Base-by-base conservation (phyloP, 1,140 invertebrate genomes). In the Manduca sexta region DNA sequence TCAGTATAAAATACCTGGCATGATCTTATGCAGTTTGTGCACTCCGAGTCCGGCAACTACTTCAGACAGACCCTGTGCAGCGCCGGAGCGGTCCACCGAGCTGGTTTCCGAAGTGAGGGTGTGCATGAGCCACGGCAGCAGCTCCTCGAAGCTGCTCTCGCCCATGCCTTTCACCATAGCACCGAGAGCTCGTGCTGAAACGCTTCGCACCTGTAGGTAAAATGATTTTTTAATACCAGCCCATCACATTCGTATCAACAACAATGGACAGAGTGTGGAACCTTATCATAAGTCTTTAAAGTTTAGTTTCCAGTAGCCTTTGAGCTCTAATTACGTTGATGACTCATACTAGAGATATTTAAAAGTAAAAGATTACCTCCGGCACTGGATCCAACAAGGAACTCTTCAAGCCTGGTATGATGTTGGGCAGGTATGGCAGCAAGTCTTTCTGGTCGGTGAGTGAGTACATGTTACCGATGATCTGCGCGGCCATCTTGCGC, bases 391-490 rank as follows among this genome's bases (percentile, higher is more conserved):
- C 98, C 2, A 99, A 86, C 31, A 99, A 87, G 39, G 97, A 99
- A 31, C 93, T 95, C 80, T 99, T 99, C 29, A 99, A 76, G 0
- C 98, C 98, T 3, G 98, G 98, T 46, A 99, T 97, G 54, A 99
- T 97, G 38, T 93, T 97, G 1, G 96, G 95, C 56, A 99, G 87
- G 82, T 99, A 99, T 0, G 98, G 98, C 43, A 94, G 92, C 44
- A 99, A 88, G 86, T 99, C 98, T 87, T 99, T 99, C 76, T 99
- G 97, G 87, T 99, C 98, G 0, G 98, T 99, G 7, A 99, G 88
- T 0, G 97, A 98, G 86, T 99, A 99, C 97, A 99, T 99, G 81
- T 99, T 99, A 35, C 98, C 97, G 64, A 99, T 99, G 72, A 99
- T 99, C 86, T 96, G 94, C n/a, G 97, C 96, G 15, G 98, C 97